Evolutionary conservation across 2,888 invertebrate species (phyloP), one percentile per base, ranked within the genome.

Genomic region (Acanthoscelides obtectus): DNA sequence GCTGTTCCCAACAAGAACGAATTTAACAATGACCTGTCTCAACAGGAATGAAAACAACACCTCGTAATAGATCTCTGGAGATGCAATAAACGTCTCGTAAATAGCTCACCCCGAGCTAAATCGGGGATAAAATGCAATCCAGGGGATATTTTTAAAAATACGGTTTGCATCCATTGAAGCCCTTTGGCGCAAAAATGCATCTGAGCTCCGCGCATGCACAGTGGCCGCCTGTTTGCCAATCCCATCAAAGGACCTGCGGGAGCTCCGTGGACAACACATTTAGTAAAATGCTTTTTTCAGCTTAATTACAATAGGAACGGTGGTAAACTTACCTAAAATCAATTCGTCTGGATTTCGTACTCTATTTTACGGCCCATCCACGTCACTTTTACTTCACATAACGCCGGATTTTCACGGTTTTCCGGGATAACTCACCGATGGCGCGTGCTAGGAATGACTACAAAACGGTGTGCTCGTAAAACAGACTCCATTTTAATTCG

Each of bases 381-480:
- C 63, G 64, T 64, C 73, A 70, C 75, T 77, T 72, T 74, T 71
- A 72, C 75, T 75, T 72, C 74, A 75, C 71, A 72, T 77, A 74
- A 72, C 77, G 78, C 77, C 70, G 71, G 71, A 74, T 72, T 73
- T 71, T 63, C 20, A 67, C 17, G 63, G 74, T 64, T 71, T 72
- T 72, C 70, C 71, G 71, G 25, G 64, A 69, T 71, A 69, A 72
- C 75, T 68, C 69, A 64, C 68, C 68, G 27, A 22, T 67, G 69
- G 72, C 76, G 73, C 78, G 77, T 78, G 73, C 74, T 76, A 75
- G 76, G 77, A 80, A 81, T 81, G 81, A 81, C 82, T 82, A 80
- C 81, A 81, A 83, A 82, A 79, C 81, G 83, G 82, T 81, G 76
- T 80, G 79, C 77, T 79, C 77, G 79, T 80, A 79, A 81, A 78